Percentiles rank a stretch among this genome's conserved stretches.
phyloP scores from a whole-genome alignment of 2,888 invertebrate species.

The Megalurothrips usitatus region DNA sequence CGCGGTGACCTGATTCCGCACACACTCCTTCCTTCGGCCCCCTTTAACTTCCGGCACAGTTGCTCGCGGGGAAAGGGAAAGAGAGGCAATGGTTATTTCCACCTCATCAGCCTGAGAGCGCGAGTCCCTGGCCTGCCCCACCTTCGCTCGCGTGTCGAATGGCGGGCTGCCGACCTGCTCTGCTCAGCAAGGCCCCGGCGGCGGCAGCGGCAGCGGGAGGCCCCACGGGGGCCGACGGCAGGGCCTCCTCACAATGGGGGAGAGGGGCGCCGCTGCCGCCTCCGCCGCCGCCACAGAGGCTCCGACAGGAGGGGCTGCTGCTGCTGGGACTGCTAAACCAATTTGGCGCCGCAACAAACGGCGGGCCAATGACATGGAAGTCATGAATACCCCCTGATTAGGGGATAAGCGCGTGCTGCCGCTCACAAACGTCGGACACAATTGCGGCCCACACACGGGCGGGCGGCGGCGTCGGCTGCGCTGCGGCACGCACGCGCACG shows the following conservation, averaged over 20 bases:
- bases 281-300: not conserved
- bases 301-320: not conserved
- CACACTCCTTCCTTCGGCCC: not conserved
- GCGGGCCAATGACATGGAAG: not conserved
- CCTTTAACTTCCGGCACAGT: not conserved
- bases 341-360: not conserved
- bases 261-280: not conserved
- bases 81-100: constrained; percentile 1
- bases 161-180: too few relatives aligned
- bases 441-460: not conserved
- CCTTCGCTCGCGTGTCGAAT: not conserved
- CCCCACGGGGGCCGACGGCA: too few relatives aligned
- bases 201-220: too few relatives aligned
- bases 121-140: not conserved
- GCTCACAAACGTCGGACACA: not conserved
- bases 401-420: not conserved
- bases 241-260: too few relatives aligned
- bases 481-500: too few relatives aligned
- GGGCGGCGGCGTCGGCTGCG: too few relatives aligned
- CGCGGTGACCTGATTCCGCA: not conserved
- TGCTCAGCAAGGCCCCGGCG: too few relatives aligned
- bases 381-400: not conserved
- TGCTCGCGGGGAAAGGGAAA: not conserved
- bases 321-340: not conserved
- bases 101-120: constrained; percentile 15